Base-by-base conservation (phyloP, 2,113 vertebrate genomes). In the Sakesphorus luctuosus region DNA sequence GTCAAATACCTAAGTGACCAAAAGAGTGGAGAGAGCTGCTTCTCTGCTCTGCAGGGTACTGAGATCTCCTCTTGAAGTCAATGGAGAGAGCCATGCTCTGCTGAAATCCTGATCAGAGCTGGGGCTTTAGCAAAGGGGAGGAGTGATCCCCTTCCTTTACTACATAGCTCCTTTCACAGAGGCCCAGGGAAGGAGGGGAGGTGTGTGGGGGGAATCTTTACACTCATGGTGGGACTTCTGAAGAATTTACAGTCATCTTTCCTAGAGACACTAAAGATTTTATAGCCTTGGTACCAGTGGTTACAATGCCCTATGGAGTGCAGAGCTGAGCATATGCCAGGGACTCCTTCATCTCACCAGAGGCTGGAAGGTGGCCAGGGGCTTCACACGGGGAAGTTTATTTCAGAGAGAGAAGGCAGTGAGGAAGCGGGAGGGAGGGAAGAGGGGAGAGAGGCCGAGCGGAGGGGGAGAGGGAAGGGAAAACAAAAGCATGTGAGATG, bases 191-290 rank as follows among this genome's bases (percentile, higher is more conserved):
- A 94, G 97, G 90, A 93, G 96, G 90, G 68, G 68, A 68, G 95
- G 50, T 66, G 75, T 56, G 31, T 13, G 36, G 66, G 83, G 44
- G 43, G 89, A 90, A 95, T 95, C 94, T 98, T 98, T 98, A 98
- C 96, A 97, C 97, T 93, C 97, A 43, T 95, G 93, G 93, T 96
- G 94, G 94, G 96, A 96, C 96, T 97, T 98, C 96, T 95, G 97
- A 97, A 98, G 97, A 98, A 98, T 98, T 98, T 98, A 98, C 92
- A 96, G 94, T 97, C 76, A 31, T 97, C 94, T 97, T 98, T 98
- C 97, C 97, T 97, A 92, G 96, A 96, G 97, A 98, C 95, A 73
- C 59, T 97, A 97, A 98, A 96, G 96, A 91, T 98, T 98, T 98
- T 98, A 98, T 92, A 96, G 97, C 96, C 95, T 92, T 80, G 87